Percentiles rank a stretch among this genome's conserved stretches.
phyloP scores from a whole-genome alignment of 2,888 invertebrate species.

The Cetonia aurata region DNA sequence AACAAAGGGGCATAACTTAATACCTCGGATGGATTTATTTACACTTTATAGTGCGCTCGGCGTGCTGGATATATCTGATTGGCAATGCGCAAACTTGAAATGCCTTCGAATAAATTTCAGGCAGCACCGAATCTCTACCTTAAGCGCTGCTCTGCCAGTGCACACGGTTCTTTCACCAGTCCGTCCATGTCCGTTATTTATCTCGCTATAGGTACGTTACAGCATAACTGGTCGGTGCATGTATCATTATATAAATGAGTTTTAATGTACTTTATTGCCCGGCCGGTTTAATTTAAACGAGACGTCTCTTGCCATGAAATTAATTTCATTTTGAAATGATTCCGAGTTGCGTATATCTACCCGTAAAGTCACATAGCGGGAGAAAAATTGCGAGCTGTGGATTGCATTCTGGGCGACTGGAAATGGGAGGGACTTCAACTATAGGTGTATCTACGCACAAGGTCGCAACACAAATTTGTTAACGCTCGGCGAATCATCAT shows the following conservation, averaged over 20 bases:
- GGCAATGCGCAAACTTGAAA: conserved; percentile 37
- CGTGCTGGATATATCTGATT: conserved; percentile 35
- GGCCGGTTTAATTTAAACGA: conserved; percentile 17
- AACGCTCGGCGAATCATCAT: too few relatives aligned
- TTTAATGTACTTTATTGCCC: conserved; percentile 20
- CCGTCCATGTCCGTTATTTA: conserved; percentile 29
- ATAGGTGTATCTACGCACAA: too few relatives aligned
- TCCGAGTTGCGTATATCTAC: neutral
- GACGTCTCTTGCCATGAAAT: conserved; percentile 12
- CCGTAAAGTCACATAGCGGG: neutral
- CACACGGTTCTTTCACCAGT: too few relatives aligned
- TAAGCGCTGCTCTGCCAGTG: neutral
- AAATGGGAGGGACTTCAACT: too few relatives aligned
- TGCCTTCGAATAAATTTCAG: conserved; percentile 37
- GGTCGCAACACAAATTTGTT: too few relatives aligned
- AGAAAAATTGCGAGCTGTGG: neutral
- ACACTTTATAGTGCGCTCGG: conserved; percentile 23
- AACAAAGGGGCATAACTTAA: conserved; percentile 27
- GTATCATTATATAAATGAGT: conserved; percentile 37
- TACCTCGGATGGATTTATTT: conserved; percentile 35
- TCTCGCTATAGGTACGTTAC: conserved; percentile 14
- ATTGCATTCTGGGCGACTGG: too few relatives aligned
- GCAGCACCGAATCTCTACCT: conserved; percentile 26
- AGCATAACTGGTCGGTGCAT: conserved; percentile 6
- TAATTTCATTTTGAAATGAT: conserved; percentile 21